Base-by-base conservation (phyloP, 2,113 vertebrate genomes). In the Litocranius walleri region DNA sequence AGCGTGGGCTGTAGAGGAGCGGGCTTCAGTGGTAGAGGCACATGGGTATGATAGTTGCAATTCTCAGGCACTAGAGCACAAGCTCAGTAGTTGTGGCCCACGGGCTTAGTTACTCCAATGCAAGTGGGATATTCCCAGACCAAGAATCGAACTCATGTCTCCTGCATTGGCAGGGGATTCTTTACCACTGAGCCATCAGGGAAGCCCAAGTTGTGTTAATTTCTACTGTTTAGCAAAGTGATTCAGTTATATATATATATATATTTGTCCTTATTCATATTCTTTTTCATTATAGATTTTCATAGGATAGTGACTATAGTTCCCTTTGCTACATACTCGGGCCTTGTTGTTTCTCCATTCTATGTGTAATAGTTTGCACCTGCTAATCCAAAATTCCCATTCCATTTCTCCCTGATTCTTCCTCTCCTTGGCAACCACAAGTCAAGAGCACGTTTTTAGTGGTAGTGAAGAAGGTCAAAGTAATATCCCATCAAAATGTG, bases 391-490 rank as follows among this genome's bases (percentile, higher is more conserved):
- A 19, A 16, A 50, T 50, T 78, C 16, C 29, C 29, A 50, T 33
- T 19, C 78, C 8, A 12, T 50, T 50, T 17, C 45, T 19, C 16
- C 45, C 45, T 19, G 29, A 81, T 43, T 81, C 78, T 81, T 29
- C 78, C 78, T 81, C 5, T 50, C 48, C 45, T 33, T 52, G 78
- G 78, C 78, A 50, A 81, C 29, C 45, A 21, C 78, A 81, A 80
- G 48, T 81, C 16, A 89, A 62, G 64, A 56, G 10, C 27, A 16
- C 12, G 3, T 21, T 59, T 74, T 83, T 30, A 56, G 64, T 19
- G 19, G 27, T 77, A 59, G 11, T 30, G 57, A 94, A 50, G 81
- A 64, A 80, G 48, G 59, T 91, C 8, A 54, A 92, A 85, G 82
- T 61, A 84, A 93, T 8, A 14, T 11, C 29, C 19, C 1, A 54